A percentile compares a stretch with the other conserved stretches of the same genome.
Evolutionary conservation across 64 coral and sea anemone genomes (phyloP).

Genomic region (Catalaphyllia jardinei): DNA sequence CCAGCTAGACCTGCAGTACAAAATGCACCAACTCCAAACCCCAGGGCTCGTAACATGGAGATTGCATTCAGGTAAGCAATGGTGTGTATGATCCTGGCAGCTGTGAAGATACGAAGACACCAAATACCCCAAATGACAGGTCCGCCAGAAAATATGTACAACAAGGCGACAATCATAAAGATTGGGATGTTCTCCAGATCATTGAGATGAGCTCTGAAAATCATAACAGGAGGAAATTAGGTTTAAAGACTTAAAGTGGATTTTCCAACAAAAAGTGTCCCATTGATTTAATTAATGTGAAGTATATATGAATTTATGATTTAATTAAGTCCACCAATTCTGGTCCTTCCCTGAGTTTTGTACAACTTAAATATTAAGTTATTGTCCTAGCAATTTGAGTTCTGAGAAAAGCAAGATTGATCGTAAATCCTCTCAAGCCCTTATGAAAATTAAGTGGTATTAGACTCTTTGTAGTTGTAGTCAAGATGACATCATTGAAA

Average conservation of each 20-base stretch:
- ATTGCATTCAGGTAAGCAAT: conserved; percentile 64
- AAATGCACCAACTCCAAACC: not conserved
- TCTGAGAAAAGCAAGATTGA: too few relatives aligned
- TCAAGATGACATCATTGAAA: too few relatives aligned
- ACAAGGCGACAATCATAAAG: conserved; percentile 60
- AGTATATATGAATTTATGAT: too few relatives aligned
- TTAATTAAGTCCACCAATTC: too few relatives aligned
- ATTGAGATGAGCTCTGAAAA: conserved; percentile 67
- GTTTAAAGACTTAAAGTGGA: not conserved
- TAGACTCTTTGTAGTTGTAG: too few relatives aligned
- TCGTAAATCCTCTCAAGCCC: too few relatives aligned
- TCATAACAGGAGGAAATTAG: not conserved
- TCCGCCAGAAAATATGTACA: conserved; percentile 49
- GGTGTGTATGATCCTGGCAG: conserved; percentile 58
- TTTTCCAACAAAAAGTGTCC: not conserved
- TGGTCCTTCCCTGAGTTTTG: too few relatives aligned
- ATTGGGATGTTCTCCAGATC: conserved; percentile 77
- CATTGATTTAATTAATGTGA: too few relatives aligned
- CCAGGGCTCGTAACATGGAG: not conserved
- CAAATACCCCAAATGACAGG: conserved; percentile 50
- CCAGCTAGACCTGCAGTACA: conserved; percentile 33
- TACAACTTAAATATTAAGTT: too few relatives aligned
- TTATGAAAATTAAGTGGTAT: too few relatives aligned
- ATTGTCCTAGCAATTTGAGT: too few relatives aligned
- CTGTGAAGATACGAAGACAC: conserved; percentile 73